These are phyloP conservation scores for Drosophila macrospina DNA, from an alignment of 2,888 invertebrate species.

Conservation along the genomic window DNA sequence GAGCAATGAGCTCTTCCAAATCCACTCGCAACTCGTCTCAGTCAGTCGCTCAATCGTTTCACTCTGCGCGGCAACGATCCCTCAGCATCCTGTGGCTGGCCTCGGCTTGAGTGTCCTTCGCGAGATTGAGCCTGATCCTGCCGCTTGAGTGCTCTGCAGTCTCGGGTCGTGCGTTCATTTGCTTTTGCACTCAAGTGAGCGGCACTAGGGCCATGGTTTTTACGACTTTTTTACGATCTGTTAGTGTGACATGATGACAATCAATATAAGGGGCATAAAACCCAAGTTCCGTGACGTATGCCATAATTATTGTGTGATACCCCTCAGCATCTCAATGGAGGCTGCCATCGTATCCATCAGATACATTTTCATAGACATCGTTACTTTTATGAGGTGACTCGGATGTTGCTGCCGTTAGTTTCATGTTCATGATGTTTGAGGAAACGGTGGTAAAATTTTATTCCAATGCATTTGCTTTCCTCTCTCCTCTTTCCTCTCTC, in stretches of 20 bases:
- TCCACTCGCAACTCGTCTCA: constrained; percentile 20
- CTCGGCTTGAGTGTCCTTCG: constrained; percentile 54
- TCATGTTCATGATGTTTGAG: constrained; percentile 68
- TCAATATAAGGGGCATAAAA: constrained; percentile 82
- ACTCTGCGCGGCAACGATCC: constrained; percentile 61
- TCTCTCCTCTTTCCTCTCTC: constrained; percentile 1
- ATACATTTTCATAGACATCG: constrained; percentile 71
- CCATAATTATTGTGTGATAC: constrained; percentile 80
- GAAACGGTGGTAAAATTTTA: constrained; percentile 80
- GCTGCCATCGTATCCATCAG: constrained; percentile 62
- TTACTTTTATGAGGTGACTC: constrained; percentile 83
- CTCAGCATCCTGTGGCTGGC: constrained; percentile 29
- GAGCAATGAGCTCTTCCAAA: constrained; percentile 48
- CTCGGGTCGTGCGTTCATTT: constrained; percentile 43
- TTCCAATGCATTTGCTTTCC: constrained; percentile 69
- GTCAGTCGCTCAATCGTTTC: constrained; percentile 34
- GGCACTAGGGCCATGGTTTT: constrained; percentile 57
- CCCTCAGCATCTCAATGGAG: constrained; percentile 29
- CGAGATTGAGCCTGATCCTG: constrained; percentile 30
- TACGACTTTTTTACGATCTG: constrained; percentile 85
- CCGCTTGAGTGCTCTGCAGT: constrained; percentile 36
- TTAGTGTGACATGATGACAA: constrained; percentile 83
- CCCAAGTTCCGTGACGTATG: constrained; percentile 79
- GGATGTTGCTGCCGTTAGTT: constrained; percentile 71
- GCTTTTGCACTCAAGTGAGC: constrained; percentile 37